Conservation (phyloP, 1,140 invertebrate species). For the Pseudachorutes palmiensis region DNA sequence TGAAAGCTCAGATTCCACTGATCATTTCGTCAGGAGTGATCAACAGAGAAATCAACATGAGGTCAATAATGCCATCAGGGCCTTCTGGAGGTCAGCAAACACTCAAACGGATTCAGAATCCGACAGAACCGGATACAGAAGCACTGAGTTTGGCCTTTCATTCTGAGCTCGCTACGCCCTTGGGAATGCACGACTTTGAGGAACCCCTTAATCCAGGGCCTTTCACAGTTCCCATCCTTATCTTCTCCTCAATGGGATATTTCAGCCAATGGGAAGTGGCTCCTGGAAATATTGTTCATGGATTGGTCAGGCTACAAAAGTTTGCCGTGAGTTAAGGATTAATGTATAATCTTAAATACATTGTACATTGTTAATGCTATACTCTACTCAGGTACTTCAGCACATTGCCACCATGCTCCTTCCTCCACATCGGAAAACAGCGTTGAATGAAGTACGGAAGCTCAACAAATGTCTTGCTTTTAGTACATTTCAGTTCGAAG, state of each 20-base stretch:
- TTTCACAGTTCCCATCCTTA: conserved; percentile 31
- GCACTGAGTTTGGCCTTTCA: conserved; percentile 36
- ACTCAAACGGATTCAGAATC: background rate
- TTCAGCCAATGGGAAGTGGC: conserved; percentile 34
- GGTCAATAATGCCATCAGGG: too few relatives aligned
- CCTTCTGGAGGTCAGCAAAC: background rate
- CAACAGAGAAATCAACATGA: background rate
- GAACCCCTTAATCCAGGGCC: conserved; percentile 33
- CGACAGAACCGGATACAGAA: conserved; percentile 29
- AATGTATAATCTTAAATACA: background rate
- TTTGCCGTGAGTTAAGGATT: conserved; percentile 29
- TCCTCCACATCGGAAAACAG: conserved; percentile 35
- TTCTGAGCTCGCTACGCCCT: conserved; percentile 33
- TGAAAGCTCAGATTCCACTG: conserved; percentile 21
- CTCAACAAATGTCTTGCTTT: conserved; percentile 33
- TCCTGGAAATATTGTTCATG: conserved; percentile 36
- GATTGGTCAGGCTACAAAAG: conserved; percentile 33
- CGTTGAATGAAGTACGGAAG: conserved; percentile 35
- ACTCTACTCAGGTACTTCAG: conserved; percentile 27
- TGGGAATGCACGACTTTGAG: conserved; percentile 37
- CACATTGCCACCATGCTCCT: conserved; percentile 31
- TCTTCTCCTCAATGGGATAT: conserved; percentile 27
- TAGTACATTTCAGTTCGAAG: conserved; percentile 30
- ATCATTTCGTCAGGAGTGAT: background rate
- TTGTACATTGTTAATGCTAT: background rate